Evolutionary conservation across 2,113 vertebrate genomes (phyloP).

Genomic region (Oxyruncus cristatus): DNA sequence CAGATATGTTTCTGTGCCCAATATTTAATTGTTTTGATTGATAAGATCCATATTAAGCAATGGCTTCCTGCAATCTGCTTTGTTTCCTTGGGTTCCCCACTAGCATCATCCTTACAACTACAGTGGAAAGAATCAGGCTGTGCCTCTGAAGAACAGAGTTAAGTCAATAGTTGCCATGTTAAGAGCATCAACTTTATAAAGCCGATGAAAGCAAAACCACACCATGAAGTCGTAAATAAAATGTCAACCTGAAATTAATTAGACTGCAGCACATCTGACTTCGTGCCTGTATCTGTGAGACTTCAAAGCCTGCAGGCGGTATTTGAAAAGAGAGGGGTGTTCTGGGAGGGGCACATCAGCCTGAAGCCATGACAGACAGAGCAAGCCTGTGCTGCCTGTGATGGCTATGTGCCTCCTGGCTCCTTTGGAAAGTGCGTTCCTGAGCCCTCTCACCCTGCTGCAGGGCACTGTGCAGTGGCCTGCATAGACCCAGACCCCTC

Average conservation of each 20-base stretch:
- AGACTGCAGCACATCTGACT: slow-evolving; percentile 32
- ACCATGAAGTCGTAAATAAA: slow-evolving; percentile 9
- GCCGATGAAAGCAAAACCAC: not conserved
- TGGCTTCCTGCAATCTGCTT: not conserved
- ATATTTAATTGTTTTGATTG: not conserved
- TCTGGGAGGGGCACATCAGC: not conserved
- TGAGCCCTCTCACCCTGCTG: not conserved
- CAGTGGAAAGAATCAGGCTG: not conserved
- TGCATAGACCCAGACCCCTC: not conserved
- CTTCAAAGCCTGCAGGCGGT: slow-evolving; percentile 43
- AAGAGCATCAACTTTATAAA: not conserved
- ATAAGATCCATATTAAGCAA: not conserved
- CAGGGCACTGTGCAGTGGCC: not conserved
- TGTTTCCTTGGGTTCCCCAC: not conserved
- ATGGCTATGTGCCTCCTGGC: not conserved
- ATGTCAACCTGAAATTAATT: slow-evolving; percentile 63
- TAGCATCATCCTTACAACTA: not conserved
- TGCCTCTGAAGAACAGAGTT: not conserved
- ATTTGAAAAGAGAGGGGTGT: not conserved
- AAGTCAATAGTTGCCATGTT: slow-evolving; percentile 33
- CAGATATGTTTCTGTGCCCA: not conserved
- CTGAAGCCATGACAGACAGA: not conserved
- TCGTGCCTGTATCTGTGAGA: not conserved
- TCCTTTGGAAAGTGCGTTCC: not conserved
- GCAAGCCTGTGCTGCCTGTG: rapidly evolving